Percentiles rank a stretch among this genome's conserved stretches.
Conservation (phyloP, 2,888 invertebrate species). For the Lissonota sp. region DNA sequence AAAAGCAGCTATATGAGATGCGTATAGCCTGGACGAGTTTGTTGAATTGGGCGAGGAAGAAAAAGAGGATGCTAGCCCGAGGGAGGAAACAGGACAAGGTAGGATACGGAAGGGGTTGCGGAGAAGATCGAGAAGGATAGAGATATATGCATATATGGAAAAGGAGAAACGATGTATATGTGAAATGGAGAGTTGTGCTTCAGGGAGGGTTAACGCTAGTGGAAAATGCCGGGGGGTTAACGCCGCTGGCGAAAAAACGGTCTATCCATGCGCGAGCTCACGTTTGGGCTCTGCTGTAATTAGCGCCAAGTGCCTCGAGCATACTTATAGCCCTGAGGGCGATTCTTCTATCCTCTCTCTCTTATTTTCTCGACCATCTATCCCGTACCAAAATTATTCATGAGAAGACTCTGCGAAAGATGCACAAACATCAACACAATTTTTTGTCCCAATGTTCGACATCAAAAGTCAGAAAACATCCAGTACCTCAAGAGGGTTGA, state of each 20-base stretch:
- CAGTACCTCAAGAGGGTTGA: too few species aligned
- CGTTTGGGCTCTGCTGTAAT: constrained; percentile 60
- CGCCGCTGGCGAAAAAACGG: constrained; percentile 76
- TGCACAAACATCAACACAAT: constrained; percentile 13
- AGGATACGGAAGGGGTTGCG: constrained; percentile 8
- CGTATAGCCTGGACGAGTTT: constrained; percentile 39
- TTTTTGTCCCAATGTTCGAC: constrained; percentile 17
- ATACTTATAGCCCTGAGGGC: constrained; percentile 35
- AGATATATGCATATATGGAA: constrained; percentile 8
- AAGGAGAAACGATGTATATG: constrained; percentile 29
- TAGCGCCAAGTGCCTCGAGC: constrained; percentile 58
- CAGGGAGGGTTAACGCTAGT: background rate
- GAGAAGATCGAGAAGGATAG: constrained; percentile 11
- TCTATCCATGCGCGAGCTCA: constrained; percentile 61
- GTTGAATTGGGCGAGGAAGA: constrained; percentile 56
- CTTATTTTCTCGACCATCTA: constrained; percentile 43
- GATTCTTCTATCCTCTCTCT: constrained; percentile 37
- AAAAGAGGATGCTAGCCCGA: constrained; percentile 12
- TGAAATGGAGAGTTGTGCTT: constrained; percentile 25
- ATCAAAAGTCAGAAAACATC: too few species aligned
- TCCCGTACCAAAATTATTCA: constrained; percentile 63
- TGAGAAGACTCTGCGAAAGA: constrained; percentile 32
- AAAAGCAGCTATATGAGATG: background rate
- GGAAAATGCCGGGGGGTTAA: constrained; percentile 74
- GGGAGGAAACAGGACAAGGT: background rate